Base-by-base conservation (phyloP, 2,888 invertebrate genomes). In the Autographa pulchrina region DNA sequence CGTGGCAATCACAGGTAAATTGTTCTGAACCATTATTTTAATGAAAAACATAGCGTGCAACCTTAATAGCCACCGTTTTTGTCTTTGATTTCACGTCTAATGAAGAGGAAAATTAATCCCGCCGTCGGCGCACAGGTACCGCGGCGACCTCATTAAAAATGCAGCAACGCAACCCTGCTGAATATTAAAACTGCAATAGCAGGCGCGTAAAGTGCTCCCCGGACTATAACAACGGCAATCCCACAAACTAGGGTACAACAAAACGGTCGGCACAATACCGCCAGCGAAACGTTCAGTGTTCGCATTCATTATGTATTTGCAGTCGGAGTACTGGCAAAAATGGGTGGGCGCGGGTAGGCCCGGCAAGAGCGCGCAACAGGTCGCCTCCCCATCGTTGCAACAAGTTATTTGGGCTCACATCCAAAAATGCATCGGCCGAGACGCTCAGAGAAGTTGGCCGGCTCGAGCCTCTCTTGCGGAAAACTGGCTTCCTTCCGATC, bases 221-320 rank as follows among this genome's bases (percentile, higher is more conserved):
- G 79, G 86, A 76, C 85, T 87, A 87, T 86, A 89, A 89, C 87
- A 82, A 85, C 84, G 84, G 84, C 85, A 83, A 83, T 86, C 84
- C 83, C 81, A 86, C 86, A 87, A 88, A 86, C 87, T 87, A 83
- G 87, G 85, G 86, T 85, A 87, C 87, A 87, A 86, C 89, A 87
- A 87, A 88, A 88, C 88, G 90, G 89, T 88, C 86, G 90, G 87
- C 82, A 88, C 93, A 92, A 91, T 91, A 86, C 89, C 85, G 89
- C 67, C 70, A 89, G 88, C 87, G 90, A 91, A 93, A 90, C 91
- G 92, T 82, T 89, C 85, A 84, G 87, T 87, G 89, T 86, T 88
- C 90, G 91, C 94, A 93, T 95, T 94, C 94, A 95, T 95, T 94
- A 95, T 95, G 94, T 94, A 95, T 94, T 92, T 93, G 90, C 90